phyloP scores from a whole-genome alignment of 2,797 vertebrate genomes.

The Percopsis omiscomaycus region DNA sequence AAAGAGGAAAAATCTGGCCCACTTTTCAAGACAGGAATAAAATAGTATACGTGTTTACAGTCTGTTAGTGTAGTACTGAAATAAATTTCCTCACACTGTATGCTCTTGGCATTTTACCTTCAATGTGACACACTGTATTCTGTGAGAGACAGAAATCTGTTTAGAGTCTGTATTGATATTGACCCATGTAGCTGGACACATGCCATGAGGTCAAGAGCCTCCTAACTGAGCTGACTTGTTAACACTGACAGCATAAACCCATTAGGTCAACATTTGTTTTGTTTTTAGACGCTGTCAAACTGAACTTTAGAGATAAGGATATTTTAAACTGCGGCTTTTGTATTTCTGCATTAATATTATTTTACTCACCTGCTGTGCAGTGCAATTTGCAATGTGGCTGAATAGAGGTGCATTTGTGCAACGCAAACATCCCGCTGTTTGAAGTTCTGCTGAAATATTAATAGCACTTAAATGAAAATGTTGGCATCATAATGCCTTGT shows the following conservation, averaged over 20 bases:
- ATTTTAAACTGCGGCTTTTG: no score
- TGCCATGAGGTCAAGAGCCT: conserved; percentile 56
- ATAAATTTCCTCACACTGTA: conserved; percentile 59
- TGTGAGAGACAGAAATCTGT: conserved; percentile 24
- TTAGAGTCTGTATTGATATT: conserved; percentile 55
- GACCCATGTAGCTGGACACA: conserved; percentile 55
- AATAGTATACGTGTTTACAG: conserved; percentile 8
- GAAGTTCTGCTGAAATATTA: conserved; percentile 11
- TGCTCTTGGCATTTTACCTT: conserved; percentile 65
- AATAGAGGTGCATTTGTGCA: not conserved
- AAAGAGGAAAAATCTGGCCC: conserved; percentile 22
- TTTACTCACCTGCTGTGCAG: conserved; percentile 1
- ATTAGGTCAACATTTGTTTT: conserved; percentile 44
- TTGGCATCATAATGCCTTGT: not conserved
- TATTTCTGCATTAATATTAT: not conserved
- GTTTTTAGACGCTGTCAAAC: conserved; percentile 30
- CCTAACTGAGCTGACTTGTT: conserved; percentile 39
- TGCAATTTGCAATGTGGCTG: not conserved
- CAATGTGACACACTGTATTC: conserved; percentile 47
- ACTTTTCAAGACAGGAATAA: conserved; percentile 41
- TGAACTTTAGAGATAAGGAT: not conserved
- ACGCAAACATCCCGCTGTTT: not conserved
- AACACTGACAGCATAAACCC: conserved; percentile 21
- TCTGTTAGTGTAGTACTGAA: conserved; percentile 53
- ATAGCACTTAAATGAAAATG: conserved; percentile 18